These are phyloP conservation scores for Clunio marinus DNA, from an alignment of 2,888 invertebrate species.

Conservation along the genomic window DNA sequence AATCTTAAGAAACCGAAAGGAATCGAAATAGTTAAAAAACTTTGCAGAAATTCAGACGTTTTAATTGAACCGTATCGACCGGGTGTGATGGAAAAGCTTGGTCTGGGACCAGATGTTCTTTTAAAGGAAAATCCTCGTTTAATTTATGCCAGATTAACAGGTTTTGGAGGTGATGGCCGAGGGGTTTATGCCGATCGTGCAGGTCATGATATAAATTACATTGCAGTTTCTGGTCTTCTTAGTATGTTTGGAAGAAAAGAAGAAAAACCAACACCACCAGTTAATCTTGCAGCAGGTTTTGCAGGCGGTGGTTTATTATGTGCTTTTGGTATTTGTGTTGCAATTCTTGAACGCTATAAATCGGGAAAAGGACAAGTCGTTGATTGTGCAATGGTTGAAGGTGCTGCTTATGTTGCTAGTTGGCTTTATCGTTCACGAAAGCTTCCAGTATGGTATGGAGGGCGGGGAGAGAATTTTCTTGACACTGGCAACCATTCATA, in stretches of 20 bases:
- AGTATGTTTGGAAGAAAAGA: slow-evolving; percentile 69
- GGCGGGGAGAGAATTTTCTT: slow-evolving; percentile 73
- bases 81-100: slow-evolving; percentile 92
- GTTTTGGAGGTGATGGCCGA: slow-evolving; percentile 80
- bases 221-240: slow-evolving; percentile 82
- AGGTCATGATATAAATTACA: slow-evolving; percentile 96
- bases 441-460: slow-evolving; percentile 63
- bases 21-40: slow-evolving; percentile 60
- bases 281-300: slow-evolving; percentile 90
- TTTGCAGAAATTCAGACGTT: slow-evolving; percentile 76
- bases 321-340: slow-evolving; percentile 82
- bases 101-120: slow-evolving; percentile 74
- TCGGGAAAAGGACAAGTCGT: slow-evolving; percentile 85
- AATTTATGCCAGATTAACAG: slow-evolving; percentile 88
- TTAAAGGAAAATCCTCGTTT: slow-evolving; percentile 67
- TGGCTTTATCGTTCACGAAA: slow-evolving; percentile 73
- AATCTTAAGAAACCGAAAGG: slow-evolving; percentile 75
- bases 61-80: slow-evolving; percentile 89
- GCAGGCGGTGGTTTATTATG: slow-evolving; percentile 91
- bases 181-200: slow-evolving; percentile 62
- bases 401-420: slow-evolving; percentile 83
- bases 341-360: slow-evolving; percentile 71
- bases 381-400: slow-evolving; percentile 88
- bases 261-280: slow-evolving; percentile 70
- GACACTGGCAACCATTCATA: slow-evolving; percentile 87